Conservation (phyloP, 2,888 invertebrate genomes). For the Microdon myrmicae region DNA sequence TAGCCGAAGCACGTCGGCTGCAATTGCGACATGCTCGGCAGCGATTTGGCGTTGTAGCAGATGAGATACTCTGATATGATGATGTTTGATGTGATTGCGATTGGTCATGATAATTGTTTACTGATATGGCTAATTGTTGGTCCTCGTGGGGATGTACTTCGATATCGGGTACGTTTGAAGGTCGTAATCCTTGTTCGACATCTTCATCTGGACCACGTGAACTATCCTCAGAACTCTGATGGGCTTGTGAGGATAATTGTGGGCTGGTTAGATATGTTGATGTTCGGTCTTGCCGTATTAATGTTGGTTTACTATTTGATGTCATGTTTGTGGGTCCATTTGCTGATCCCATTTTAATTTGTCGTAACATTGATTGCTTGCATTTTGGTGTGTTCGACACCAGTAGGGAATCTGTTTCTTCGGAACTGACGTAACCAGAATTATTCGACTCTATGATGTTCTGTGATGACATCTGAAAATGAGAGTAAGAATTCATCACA, state of each 20-base stretch:
- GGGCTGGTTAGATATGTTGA: constrained; percentile 77
- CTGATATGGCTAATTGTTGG: constrained; percentile 61
- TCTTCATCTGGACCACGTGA: constrained; percentile 71
- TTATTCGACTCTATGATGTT: constrained; percentile 72
- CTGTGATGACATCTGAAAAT: constrained; percentile 65
- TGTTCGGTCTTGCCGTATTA: constrained; percentile 88
- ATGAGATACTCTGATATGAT: constrained; percentile 71
- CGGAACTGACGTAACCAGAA: constrained; percentile 79
- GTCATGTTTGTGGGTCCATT: constrained; percentile 65
- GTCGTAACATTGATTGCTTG: constrained; percentile 61
- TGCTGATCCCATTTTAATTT: constrained; percentile 63
- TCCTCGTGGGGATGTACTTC: constrained; percentile 71
- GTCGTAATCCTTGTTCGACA: constrained; percentile 61
- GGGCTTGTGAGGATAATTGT: constrained; percentile 76
- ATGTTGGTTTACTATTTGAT: constrained; percentile 77
- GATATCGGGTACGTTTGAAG: constrained; percentile 67
- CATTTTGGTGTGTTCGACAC: constrained; percentile 68
- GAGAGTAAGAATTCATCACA: constrained; percentile 14
- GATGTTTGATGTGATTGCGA: constrained; percentile 64
- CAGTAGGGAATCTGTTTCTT: constrained; percentile 84
- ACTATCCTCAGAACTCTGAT: constrained; percentile 83
- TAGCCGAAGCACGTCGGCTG: constrained; percentile 84
- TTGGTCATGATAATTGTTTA: constrained; percentile 68
- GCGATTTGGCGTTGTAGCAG: constrained; percentile 69
- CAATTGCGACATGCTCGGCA: constrained; percentile 74